Conservation (phyloP, 2,797 vertebrate species). For the Urocyon cinereoargenteus region DNA sequence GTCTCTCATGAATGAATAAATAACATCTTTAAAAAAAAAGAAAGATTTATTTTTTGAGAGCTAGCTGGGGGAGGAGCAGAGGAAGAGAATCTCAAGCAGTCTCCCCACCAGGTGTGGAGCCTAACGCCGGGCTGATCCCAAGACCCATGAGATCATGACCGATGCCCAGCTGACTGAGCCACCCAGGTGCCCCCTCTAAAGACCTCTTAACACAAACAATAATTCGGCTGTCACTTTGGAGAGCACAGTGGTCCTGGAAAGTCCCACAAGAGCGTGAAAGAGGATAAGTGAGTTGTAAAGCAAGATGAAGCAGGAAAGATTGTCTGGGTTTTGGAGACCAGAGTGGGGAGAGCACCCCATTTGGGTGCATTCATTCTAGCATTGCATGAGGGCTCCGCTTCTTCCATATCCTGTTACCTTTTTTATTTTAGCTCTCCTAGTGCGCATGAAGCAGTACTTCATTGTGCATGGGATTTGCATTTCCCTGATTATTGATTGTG, state of each 20-base stretch:
- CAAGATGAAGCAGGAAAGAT: too few species aligned
- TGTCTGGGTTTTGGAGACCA: not conserved
- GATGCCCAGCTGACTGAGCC: not conserved
- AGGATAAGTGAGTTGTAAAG: not conserved
- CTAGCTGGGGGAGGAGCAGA: not conserved
- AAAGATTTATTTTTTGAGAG: not conserved
- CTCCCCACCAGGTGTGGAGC: too few species aligned
- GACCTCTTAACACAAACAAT: not conserved
- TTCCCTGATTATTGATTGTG: not conserved
- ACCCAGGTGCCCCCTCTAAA: not conserved
- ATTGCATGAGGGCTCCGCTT: not conserved
- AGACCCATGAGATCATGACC: not conserved
- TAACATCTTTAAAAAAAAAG: not conserved
- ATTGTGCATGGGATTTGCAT: not conserved
- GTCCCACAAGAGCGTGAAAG: not conserved
- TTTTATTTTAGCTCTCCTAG: not conserved
- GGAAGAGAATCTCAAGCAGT: not conserved
- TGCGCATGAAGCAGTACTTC: too few species aligned
- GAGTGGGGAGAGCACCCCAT: not conserved
- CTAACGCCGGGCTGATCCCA: fast-evolving
- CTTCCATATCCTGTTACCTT: not conserved
- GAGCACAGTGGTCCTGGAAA: too few species aligned
- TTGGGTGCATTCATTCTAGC: too few species aligned
- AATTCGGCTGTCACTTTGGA: not conserved
- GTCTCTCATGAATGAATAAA: too few species aligned